Evolutionary conservation across 2,888 invertebrate species (phyloP), one percentile per base, ranked within the genome.

Genomic region (Hemaris fuciformis): DNA sequence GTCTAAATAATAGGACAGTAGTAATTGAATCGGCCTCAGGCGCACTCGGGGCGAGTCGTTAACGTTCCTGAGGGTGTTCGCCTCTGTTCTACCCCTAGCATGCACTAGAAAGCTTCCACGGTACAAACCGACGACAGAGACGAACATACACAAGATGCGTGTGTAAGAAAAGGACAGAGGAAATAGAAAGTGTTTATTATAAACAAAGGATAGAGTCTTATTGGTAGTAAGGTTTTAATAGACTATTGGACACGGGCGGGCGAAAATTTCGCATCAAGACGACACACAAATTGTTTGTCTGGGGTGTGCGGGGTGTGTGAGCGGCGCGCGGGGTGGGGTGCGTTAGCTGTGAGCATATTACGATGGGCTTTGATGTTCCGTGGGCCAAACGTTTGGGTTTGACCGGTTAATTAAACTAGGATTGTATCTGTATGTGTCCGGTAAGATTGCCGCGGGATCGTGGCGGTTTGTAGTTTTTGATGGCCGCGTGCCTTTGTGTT

Each of bases 21-120:
- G 91, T 92, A 92, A 92, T 92, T 91, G 91, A 91, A 91, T 92
- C 91, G 89, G 91, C 91, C 91, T 87, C 85, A 85, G 90, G 91
- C 91, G 82, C 83, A 86, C 85, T 87, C 87, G 86, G 89, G 78
- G 88, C 80, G 81, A 80, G 87, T 87, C 88, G 88, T 91, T 91
- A 89, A 89, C 90, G 91, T 88, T 89, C 90, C 87, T 88, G 84
- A 84, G 87, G 90, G 87, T 84, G 81, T 83, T 84, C 76, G 78
- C 77, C 79, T 78, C 80, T 74, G 77, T 74, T 80, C 78, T 82
- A 85, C 83, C 83, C 84, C 84, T 58, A 61, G 61, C 46, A 84
- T 89, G 89, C 89, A 89, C 89, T 88, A 89, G 88, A 84, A 83
- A 84, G 83, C 85, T 82, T 71, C 85, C 84, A 84, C 88, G 83